Evolutionary conservation across 2,888 invertebrate species (phyloP).

Genomic region (Sinhomidia bicolor): DNA sequence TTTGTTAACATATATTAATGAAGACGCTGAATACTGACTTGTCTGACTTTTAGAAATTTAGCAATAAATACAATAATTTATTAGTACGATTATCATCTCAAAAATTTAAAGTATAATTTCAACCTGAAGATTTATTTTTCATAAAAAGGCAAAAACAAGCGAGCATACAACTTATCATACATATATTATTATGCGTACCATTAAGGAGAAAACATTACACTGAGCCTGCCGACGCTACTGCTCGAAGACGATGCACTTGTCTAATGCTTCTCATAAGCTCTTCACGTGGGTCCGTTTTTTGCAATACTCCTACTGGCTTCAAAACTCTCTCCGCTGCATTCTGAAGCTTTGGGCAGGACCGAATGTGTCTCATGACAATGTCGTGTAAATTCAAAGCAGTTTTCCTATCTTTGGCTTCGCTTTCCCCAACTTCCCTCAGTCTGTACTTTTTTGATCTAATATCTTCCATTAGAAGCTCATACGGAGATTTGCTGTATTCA

Average conservation of each 20-base stretch:
- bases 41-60: no score
- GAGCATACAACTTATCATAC: no score
- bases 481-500: slow-evolving; percentile 40
- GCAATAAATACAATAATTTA: no score
- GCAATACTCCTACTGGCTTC: neutral
- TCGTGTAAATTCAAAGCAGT: slow-evolving; percentile 1
- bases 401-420: neutral
- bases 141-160: neutral
- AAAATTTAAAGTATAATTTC: no score
- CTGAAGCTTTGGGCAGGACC: slow-evolving; percentile 28
- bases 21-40: no score
- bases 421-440: slow-evolving; percentile 28
- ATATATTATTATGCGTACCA: neutral
- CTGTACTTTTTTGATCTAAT: slow-evolving; percentile 32
- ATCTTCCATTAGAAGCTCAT: slow-evolving; percentile 62
- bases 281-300: slow-evolving; percentile 1
- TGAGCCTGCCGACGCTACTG: neutral
- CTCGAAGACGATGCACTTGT: slow-evolving; percentile 27
- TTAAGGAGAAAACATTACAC: neutral
- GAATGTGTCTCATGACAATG: slow-evolving; percentile 41
- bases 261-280: slow-evolving; percentile 58
- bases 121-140: neutral
- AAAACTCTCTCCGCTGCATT: slow-evolving; percentile 35
- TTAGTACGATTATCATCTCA: no score
- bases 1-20: no score